Percentiles rank a stretch among this genome's conserved stretches.
Evolutionary conservation across 1,140 invertebrate genomes (phyloP).

Genomic region (Drosophila sucinea): DNA sequence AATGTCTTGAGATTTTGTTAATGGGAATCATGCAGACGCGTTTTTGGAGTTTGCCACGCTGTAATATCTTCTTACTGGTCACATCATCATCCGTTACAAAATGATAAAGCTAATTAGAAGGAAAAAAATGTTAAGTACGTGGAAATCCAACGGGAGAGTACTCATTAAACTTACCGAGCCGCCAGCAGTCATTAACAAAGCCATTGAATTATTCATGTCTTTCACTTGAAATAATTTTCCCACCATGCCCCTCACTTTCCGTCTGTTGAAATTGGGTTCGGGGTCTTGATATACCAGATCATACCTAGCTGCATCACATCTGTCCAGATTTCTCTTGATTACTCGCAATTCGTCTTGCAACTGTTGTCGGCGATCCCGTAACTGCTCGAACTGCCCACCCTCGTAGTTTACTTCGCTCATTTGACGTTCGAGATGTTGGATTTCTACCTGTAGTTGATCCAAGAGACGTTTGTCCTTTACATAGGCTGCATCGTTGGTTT

Average conservation of each 20-base stretch:
- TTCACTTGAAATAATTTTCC: slow-evolving; percentile 90
- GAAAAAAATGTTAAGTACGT: neutral
- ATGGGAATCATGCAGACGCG: slow-evolving; percentile 95
- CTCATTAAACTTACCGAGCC: slow-evolving; percentile 86
- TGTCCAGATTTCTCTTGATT: slow-evolving; percentile 55
- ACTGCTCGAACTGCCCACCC: slow-evolving; percentile 86
- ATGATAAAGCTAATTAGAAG: slow-evolving; percentile 90
- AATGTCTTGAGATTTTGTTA: slow-evolving; percentile 91
- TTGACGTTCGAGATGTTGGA: slow-evolving; percentile 82
- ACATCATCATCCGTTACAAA: slow-evolving; percentile 95
- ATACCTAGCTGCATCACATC: slow-evolving; percentile 84
- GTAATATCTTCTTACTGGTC: slow-evolving; percentile 92
- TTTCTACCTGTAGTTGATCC: slow-evolving; percentile 86
- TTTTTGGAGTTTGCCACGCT: slow-evolving; percentile 90
- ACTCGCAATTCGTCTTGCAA: slow-evolving; percentile 85
- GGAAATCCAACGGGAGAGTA: slow-evolving; percentile 28
- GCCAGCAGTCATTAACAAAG: slow-evolving; percentile 94
- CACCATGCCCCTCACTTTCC: slow-evolving; percentile 91
- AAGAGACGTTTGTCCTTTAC: slow-evolving; percentile 88
- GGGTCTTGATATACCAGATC: slow-evolving; percentile 91
- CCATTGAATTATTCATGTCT: slow-evolving; percentile 89
- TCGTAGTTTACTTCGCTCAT: slow-evolving; percentile 86
- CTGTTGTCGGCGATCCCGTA: slow-evolving; percentile 84
- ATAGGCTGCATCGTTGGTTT: slow-evolving; percentile 89
- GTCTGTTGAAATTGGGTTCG: slow-evolving; percentile 89